Conservation (phyloP, 2,113 vertebrate genomes). For the Oriolus oriolus region DNA sequence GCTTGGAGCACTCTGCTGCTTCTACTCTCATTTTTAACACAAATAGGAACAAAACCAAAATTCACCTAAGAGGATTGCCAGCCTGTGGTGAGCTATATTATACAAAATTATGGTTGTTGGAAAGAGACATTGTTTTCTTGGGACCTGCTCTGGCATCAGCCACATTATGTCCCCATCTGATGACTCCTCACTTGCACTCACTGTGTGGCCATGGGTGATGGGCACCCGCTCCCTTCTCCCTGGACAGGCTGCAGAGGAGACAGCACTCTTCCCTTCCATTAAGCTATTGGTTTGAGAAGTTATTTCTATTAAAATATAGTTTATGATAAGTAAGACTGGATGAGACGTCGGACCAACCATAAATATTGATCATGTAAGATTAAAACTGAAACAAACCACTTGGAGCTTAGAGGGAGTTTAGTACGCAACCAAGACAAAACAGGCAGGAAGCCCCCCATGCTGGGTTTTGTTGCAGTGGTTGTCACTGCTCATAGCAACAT, state of each 20-base stretch:
- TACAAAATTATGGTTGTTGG: background rate
- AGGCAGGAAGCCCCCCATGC: rapidly evolving
- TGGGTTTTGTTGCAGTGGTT: background rate
- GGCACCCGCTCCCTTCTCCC: background rate
- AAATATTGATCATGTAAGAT: background rate
- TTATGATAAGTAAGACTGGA: background rate
- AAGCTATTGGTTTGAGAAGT: background rate
- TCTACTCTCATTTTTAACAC: background rate
- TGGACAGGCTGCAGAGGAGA: background rate
- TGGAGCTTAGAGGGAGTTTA: background rate
- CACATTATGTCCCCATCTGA: background rate
- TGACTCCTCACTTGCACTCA: rapidly evolving
- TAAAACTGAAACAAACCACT: background rate
- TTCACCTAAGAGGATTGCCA: background rate
- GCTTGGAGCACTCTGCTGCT: background rate
- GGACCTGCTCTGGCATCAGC: background rate
- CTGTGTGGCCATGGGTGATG: rapidly evolving
- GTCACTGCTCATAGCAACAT: background rate
- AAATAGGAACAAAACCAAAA: background rate
- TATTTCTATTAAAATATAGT: background rate
- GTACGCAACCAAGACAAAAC: background rate
- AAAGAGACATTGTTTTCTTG: background rate
- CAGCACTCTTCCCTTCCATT: background rate
- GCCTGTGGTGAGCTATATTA: background rate
- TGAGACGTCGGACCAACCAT: background rate